phyloP scores from a whole-genome alignment of 2,113 vertebrate species.

The Passer montanus region DNA sequence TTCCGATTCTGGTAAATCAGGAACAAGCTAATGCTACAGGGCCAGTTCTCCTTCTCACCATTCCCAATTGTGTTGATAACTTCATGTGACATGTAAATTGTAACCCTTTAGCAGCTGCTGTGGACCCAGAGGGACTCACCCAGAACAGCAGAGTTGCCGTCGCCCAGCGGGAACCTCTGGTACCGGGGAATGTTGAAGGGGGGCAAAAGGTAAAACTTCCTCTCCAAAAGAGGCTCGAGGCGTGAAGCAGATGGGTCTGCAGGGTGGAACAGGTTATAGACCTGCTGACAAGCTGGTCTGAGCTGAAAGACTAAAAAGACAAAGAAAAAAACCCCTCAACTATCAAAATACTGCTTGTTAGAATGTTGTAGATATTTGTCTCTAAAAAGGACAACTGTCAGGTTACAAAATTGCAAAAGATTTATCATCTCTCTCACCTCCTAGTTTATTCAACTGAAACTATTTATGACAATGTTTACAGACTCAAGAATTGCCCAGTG shows the following conservation, averaged over 20 bases:
- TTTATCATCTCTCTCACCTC: background rate
- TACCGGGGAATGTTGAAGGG: constrained; percentile 92
- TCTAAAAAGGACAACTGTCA: background rate
- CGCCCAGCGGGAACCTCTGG: constrained; percentile 94
- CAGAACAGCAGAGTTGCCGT: constrained; percentile 90
- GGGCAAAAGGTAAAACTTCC: constrained; percentile 90
- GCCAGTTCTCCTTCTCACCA: background rate
- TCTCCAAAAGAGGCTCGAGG: constrained; percentile 93
- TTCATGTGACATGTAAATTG: background rate
- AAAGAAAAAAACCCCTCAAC: background rate
- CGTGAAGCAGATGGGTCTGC: constrained; percentile 96
- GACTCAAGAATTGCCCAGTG: background rate
- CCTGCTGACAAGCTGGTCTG: constrained; percentile 94
- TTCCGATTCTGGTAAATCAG: background rate
- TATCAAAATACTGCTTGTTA: background rate
- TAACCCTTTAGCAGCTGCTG: background rate
- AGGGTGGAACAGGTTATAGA: constrained; percentile 98
- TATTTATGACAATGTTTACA: background rate
- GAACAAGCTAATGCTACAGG: background rate
- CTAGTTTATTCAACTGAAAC: background rate
- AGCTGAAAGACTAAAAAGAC: constrained; percentile 78
- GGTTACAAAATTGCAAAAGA: background rate
- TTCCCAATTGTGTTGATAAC: background rate
- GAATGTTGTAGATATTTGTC: background rate
- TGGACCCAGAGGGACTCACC: constrained; percentile 63